A percentile compares a stretch with the other conserved stretches of the same genome.
Conservation (phyloP, 2,888 invertebrate species). For the Hemicrepidius hirtus region DNA sequence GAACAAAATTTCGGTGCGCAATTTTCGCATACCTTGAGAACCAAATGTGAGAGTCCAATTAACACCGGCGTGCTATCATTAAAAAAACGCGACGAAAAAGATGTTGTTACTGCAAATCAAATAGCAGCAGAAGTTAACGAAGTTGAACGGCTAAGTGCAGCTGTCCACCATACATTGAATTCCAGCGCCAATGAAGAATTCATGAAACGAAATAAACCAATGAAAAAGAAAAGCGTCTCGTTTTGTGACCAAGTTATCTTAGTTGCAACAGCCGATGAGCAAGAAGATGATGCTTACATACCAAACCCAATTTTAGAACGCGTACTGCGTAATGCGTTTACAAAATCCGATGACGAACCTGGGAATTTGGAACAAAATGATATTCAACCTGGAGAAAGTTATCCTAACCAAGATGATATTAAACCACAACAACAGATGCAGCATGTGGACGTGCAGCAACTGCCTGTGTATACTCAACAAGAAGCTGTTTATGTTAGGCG, state of each 20-base stretch:
- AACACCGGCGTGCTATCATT: conserved; percentile 61
- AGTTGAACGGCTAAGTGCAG: conserved; percentile 75
- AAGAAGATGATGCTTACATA: conserved; percentile 92
- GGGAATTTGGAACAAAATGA: conserved; percentile 3
- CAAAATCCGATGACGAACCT: conserved; percentile 76
- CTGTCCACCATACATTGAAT: conserved; percentile 72
- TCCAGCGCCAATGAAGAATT: conserved; percentile 71
- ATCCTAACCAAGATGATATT: not conserved
- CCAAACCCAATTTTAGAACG: conserved; percentile 93
- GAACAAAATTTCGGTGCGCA: conserved; percentile 40
- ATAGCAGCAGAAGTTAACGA: conserved; percentile 76
- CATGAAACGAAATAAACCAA: conserved; percentile 73
- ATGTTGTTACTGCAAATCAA: conserved; percentile 71
- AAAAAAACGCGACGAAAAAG: conserved; percentile 63
- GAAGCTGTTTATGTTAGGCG: conserved; percentile 60
- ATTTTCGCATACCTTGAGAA: conserved; percentile 40
- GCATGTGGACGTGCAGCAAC: not conserved
- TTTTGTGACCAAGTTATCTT: conserved; percentile 96
- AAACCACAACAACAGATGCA: not conserved
- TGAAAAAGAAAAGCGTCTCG: conserved; percentile 94
- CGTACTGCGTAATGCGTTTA: conserved; percentile 87
- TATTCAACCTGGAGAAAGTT: not conserved
- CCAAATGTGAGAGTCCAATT: conserved; percentile 53
- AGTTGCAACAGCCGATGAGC: conserved; percentile 94
- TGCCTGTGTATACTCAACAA: conserved; percentile 14